Evolutionary conservation across 2,888 invertebrate species (phyloP).

Genomic region (Drosophila neonasuta): DNA sequence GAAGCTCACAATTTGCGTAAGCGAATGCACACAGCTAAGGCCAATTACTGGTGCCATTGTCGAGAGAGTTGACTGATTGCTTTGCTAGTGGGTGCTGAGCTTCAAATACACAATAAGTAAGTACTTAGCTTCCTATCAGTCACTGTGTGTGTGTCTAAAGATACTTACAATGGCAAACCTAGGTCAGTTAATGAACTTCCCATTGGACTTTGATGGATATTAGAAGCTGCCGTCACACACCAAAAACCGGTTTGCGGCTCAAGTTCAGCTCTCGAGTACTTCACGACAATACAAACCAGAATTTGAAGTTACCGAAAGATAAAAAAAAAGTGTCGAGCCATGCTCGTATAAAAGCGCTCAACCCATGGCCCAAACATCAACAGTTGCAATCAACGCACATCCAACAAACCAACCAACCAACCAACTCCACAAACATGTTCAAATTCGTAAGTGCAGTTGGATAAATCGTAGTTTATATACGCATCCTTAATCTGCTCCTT

Average conservation of each 20-base stretch:
- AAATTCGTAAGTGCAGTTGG: conserved; percentile 78
- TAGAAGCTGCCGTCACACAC: conserved; percentile 52
- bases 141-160: conserved; percentile 25
- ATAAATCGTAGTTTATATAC: no score
- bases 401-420: conserved; percentile 45
- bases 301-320: conserved; percentile 48
- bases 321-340: conserved; percentile 8
- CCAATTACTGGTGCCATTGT: conserved; percentile 62
- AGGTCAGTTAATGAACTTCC: conserved; percentile 71
- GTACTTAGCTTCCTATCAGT: conserved; percentile 47
- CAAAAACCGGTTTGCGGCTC: conserved; percentile 69
- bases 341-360: conserved; percentile 65
- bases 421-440: conserved; percentile 76
- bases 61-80: conserved; percentile 42
- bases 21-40: conserved; percentile 32
- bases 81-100: conserved; percentile 37
- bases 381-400: conserved; percentile 71
- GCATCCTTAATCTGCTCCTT: neutral
- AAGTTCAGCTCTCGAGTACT: conserved; percentile 56
- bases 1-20: conserved; percentile 53
- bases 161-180: conserved; percentile 53
- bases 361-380: conserved; percentile 49
- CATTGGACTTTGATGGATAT: conserved; percentile 47
- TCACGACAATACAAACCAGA: conserved; percentile 40
- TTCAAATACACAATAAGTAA: conserved; percentile 29